Evolutionary conservation across 2,113 vertebrate species (phyloP).

Genomic region (Mirza zaza): DNA sequence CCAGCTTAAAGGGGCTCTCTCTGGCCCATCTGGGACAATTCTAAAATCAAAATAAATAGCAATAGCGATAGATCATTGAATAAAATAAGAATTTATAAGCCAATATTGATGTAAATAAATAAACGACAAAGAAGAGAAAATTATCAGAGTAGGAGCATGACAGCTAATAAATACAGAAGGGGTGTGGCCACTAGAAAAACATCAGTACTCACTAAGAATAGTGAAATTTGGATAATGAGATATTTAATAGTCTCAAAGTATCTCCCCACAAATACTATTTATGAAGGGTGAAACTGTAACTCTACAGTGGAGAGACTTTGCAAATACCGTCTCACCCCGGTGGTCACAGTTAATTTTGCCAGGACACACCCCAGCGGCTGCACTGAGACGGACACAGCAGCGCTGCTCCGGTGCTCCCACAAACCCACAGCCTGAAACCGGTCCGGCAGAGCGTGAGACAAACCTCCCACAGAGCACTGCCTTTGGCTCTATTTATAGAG

Average conservation of each 20-base stretch:
- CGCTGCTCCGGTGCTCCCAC: neutral
- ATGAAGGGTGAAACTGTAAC: neutral
- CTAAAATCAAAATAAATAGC: neutral
- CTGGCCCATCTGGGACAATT: neutral
- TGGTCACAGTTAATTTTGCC: neutral
- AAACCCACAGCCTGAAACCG: neutral
- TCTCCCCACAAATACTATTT: neutral
- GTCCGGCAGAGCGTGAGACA: neutral
- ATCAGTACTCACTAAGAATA: too few relatives aligned
- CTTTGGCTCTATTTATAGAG: neutral
- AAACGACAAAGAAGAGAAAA: neutral
- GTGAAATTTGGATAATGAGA: neutral
- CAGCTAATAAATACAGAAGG: neutral
- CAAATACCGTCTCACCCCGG: neutral
- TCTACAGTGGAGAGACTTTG: neutral
- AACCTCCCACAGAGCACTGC: neutral
- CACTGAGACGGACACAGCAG: rapidly evolving
- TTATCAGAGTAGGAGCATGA: rapidly evolving
- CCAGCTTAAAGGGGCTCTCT: neutral
- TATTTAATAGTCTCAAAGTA: neutral
- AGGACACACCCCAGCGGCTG: neutral
- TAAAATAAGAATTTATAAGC: neutral
- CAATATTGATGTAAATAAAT: neutral
- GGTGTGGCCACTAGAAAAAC: rapidly evolving
- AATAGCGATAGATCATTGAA: neutral